phyloP scores from a whole-genome alignment of 1,140 invertebrate genomes.

The Platyscapa corneri region DNA sequence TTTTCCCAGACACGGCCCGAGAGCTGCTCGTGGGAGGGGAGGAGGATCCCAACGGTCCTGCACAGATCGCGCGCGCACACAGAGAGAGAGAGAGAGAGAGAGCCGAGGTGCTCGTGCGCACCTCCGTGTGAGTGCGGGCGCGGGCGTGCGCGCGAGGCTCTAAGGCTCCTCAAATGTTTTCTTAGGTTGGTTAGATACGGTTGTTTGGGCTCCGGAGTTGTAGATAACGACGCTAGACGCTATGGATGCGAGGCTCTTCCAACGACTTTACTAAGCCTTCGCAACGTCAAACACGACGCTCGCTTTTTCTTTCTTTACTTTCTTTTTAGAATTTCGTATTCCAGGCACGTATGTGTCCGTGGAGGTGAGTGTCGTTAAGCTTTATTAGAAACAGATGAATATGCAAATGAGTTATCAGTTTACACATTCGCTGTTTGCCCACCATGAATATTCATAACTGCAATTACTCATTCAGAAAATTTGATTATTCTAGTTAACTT shows the following conservation, averaged over 20 bases:
- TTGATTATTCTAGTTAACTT: constrained; percentile 8
- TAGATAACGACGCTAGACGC: constrained; percentile 39
- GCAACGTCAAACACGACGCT: not conserved
- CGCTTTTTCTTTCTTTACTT: constrained; percentile 17
- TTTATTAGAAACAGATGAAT: constrained; percentile 34
- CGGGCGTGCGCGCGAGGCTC: constrained; percentile 54
- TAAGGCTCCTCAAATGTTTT: constrained; percentile 68
- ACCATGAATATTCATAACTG: constrained; percentile 13
- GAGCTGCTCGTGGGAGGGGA: constrained; percentile 46
- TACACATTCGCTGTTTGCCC: not conserved
- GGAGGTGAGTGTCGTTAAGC: not conserved
- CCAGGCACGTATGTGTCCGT: not conserved
- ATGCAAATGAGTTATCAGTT: constrained; percentile 13
- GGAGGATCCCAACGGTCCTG: constrained; percentile 22
- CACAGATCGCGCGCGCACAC: not conserved
- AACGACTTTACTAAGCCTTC: not conserved
- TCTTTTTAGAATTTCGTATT: constrained; percentile 16
- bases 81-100: no score
- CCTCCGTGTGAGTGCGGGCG: not conserved
- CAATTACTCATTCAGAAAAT: constrained; percentile 9
- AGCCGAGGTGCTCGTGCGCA: not conserved
- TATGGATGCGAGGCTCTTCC: not conserved
- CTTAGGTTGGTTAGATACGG: constrained; percentile 68
- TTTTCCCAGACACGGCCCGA: constrained; percentile 69
- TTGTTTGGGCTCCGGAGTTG: constrained; percentile 40